Evolutionary conservation across 2,797 vertebrate genomes (phyloP).

Genomic region (Betta splendens): DNA sequence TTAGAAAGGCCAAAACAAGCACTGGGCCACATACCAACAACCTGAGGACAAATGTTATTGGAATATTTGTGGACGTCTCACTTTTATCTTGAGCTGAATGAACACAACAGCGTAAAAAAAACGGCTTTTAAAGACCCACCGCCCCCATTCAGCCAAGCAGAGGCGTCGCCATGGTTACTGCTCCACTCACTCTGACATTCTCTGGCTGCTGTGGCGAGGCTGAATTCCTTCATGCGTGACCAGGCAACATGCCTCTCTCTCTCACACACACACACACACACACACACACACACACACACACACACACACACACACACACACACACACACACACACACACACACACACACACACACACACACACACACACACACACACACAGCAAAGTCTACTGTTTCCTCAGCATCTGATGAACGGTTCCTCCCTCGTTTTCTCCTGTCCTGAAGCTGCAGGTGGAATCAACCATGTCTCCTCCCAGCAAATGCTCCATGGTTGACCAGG

Average conservation of each 20-base stretch:
- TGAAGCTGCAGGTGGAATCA: slow-evolving; percentile 6
- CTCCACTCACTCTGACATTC: slow-evolving; percentile 16
- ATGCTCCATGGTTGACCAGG: slow-evolving; percentile 39
- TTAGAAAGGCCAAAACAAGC: slow-evolving; percentile 21
- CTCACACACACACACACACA: no score
- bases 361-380: no score
- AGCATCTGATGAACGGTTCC: not conserved
- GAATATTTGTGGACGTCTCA: not conserved
- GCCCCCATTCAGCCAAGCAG: not conserved
- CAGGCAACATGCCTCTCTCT: slow-evolving; percentile 38
- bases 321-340: no score
- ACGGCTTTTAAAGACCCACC: not conserved
- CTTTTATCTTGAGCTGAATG: slow-evolving; percentile 2
- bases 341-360: no score
- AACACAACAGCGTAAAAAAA: not conserved
- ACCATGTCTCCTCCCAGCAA: slow-evolving; percentile 6
- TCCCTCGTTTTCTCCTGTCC: not conserved
- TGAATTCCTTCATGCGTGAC: slow-evolving; percentile 48
- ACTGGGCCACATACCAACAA: not conserved
- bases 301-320: no score
- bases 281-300: no score
- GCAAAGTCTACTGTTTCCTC: no score
- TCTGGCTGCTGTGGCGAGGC: slow-evolving; percentile 28
- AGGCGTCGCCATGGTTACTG: slow-evolving; percentile 35
- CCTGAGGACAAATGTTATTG: not conserved